Base-by-base conservation (phyloP, 2,888 invertebrate genomes). In the Cataglyphis rosenhaueri region DNA sequence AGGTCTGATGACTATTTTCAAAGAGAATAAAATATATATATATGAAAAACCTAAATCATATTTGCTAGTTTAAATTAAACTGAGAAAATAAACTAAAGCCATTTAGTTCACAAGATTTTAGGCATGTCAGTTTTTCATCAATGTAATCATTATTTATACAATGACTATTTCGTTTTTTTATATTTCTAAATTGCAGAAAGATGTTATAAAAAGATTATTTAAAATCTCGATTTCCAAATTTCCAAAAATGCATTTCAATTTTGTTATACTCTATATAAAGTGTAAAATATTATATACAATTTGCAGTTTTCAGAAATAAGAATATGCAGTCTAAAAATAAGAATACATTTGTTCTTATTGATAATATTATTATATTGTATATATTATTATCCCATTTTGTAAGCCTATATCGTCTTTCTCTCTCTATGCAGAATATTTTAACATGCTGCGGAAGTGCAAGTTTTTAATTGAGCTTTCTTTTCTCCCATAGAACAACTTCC, bases 381-480 rank as follows among this genome's bases (percentile, higher is more conserved):
- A 15, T 44, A 57, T 2, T 38, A 25, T 55, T 25, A 5, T 68
- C 0, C 0, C 0, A 0, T 15, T 44, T 41, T 57, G 18, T 44
- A 18, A 3, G 35, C 1, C 10, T 32, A 75, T 15, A 25, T n/a
- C n/a, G n/a, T 52, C 32, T 32, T 0, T 32, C 32, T 32, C 32
- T 32, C 32, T 32, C 1, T 10, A n/a, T 48, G 3, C 10, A 75
- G 41, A 66, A 59, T 32, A 10, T 82, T 62, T 89, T 86, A 92
- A 86, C 95, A 95, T 1, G 95, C 92, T 59, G 95, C 91, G 83
- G 94, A 88, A 32, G 95, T 94, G 87, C 95, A 95, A 6, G 94
- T 95, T 90, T 94, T 95, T 83, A 95, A 94, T 91, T 95, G 95
- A 8, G 95, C 95, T 88, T 95, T 95, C 84, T 95, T 95, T 87